These are phyloP conservation scores for Enteromius thamalakanensis DNA, from an alignment of 2,797 vertebrate species.

Conservation along the genomic window DNA sequence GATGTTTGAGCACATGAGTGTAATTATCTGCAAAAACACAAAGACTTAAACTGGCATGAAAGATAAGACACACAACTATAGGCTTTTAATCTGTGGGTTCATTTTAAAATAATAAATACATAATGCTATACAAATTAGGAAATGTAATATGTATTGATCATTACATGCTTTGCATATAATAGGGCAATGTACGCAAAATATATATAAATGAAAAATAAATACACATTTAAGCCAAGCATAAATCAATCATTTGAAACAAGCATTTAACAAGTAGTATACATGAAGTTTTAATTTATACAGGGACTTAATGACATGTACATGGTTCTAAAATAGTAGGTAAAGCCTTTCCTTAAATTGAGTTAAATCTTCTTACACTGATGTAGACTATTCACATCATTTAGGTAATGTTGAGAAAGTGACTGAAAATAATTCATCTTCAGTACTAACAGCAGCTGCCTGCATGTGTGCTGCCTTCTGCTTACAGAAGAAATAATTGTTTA, in stretches of 20 bases:
- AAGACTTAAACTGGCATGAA: background rate
- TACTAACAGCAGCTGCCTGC: background rate
- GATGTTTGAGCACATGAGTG: background rate
- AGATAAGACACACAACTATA: background rate
- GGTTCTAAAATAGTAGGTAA: conserved; percentile 36
- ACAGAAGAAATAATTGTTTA: background rate
- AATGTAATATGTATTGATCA: background rate
- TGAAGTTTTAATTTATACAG: conserved; percentile 3
- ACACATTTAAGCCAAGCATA: background rate
- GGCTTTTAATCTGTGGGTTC: too few species aligned
- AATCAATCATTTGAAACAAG: background rate
- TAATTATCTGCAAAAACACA: background rate
- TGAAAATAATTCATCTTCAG: background rate
- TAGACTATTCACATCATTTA: background rate
- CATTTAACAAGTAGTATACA: background rate
- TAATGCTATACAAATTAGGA: too few species aligned
- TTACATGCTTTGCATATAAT: too few species aligned
- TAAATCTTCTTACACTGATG: conserved; percentile 32
- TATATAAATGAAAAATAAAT: background rate
- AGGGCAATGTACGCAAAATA: too few species aligned
- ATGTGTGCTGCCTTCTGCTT: background rate
- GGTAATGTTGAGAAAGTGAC: background rate
- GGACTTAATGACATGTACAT: conserved; percentile 1
- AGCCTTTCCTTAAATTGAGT: conserved; percentile 17
- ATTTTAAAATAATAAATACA: too few species aligned